phyloP scores from a whole-genome alignment of 2,113 vertebrate species.

The Anser brachyrhynchus region DNA sequence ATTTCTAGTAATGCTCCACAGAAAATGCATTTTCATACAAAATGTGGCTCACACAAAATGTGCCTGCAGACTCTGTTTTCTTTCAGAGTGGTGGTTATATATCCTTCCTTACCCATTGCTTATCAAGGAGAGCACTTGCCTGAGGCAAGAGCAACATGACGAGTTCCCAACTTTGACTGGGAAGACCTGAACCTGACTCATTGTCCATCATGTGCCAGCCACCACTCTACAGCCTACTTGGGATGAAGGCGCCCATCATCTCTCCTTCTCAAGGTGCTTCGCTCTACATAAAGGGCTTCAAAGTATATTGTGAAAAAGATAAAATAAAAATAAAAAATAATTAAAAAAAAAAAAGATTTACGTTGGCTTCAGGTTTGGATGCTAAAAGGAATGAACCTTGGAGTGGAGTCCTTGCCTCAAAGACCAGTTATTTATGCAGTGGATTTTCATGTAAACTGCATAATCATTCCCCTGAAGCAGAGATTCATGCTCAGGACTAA shows the following conservation, averaged over 20 bases:
- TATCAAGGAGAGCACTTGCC: background rate
- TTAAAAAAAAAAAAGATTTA: background rate
- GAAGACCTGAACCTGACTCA: background rate
- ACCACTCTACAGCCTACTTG: background rate
- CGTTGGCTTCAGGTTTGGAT: background rate
- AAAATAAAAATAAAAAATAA: background rate
- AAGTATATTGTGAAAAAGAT: background rate
- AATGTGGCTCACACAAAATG: background rate
- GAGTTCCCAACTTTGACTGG: background rate
- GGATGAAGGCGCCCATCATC: background rate
- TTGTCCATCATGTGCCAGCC: accelerated
- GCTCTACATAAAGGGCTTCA: background rate
- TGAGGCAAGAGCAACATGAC: background rate
- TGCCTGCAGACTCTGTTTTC: background rate
- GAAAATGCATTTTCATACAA: background rate
- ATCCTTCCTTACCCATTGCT: background rate
- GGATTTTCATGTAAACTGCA: background rate
- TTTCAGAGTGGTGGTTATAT: background rate
- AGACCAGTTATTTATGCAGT: background rate
- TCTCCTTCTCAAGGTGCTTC: background rate
- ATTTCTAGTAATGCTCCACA: background rate
- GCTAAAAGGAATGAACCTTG: background rate
- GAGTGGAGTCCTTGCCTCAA: background rate
- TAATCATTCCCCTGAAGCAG: background rate
- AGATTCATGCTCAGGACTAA: background rate